A percentile compares a stretch with the other conserved stretches of the same genome.
Conservation (phyloP, 2,888 invertebrate genomes). For the Macrosiphum euphorbiae region DNA sequence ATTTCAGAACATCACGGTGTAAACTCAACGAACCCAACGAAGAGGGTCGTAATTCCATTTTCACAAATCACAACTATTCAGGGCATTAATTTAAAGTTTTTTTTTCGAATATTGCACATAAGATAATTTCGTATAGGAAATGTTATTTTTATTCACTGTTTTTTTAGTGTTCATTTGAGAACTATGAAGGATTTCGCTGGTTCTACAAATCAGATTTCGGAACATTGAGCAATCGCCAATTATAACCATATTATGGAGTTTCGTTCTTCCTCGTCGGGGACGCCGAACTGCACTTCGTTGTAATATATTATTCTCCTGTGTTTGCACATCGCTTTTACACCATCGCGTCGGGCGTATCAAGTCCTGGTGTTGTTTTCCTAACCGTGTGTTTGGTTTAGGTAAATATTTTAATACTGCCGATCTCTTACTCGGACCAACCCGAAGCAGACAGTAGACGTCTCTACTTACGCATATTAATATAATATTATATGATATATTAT, state of each 20-base stretch:
- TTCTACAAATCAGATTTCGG: not conserved
- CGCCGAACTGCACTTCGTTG: not conserved
- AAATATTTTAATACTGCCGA: not conserved
- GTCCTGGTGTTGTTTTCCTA: not conserved
- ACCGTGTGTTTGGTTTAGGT: not conserved
- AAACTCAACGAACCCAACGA: not conserved
- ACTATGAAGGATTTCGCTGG: not conserved
- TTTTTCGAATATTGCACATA: not conserved
- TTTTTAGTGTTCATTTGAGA: not conserved
- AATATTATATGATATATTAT: not conserved
- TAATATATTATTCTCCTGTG: not conserved
- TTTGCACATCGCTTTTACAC: not conserved
- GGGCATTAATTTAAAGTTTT: not conserved
- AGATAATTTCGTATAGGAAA: not conserved
- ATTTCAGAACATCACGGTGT: not conserved
- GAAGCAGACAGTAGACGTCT: not conserved
- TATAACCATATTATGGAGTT: not conserved
- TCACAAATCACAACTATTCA: not conserved
- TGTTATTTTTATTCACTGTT: not conserved
- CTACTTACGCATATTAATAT: not conserved
- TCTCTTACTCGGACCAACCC: not conserved
- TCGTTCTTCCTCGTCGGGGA: not conserved
- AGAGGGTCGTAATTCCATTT: not conserved
- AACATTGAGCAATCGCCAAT: not conserved
- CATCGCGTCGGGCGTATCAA: not conserved